These are phyloP conservation scores for Perca flavescens DNA, from an alignment of 2,113 vertebrate genomes.

Conservation along the genomic window DNA sequence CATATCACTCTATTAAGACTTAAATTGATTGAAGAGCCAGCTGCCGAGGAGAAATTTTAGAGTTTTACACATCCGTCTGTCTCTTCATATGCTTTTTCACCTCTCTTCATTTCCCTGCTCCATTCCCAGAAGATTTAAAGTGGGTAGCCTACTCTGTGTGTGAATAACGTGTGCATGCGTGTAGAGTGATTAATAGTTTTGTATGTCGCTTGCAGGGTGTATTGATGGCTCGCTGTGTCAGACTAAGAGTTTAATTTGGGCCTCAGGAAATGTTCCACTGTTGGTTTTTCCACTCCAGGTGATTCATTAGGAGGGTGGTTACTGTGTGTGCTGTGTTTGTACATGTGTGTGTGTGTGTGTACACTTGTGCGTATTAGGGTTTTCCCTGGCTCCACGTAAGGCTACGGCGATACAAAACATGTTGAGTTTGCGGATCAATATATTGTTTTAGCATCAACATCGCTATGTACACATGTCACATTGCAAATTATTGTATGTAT, in stretches of 20 bases:
- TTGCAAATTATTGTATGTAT: neutral
- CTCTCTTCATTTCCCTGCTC: neutral
- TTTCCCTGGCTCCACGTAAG: constrained; percentile 37
- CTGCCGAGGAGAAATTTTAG: too few relatives aligned
- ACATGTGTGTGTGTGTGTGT: constrained; percentile 27
- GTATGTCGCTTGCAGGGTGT: constrained; percentile 59
- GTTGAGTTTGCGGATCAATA: constrained; percentile 32
- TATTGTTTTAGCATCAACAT: constrained; percentile 19
- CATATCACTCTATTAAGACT: too few relatives aligned
- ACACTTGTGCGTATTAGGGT: constrained; percentile 37
- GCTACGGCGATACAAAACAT: neutral
- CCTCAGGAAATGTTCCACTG: constrained; percentile 85
- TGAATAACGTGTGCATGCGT: neutral
- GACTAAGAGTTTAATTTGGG: constrained; percentile 75
- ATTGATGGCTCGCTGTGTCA: constrained; percentile 73
- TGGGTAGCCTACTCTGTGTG: neutral
- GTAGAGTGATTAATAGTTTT: constrained; percentile 65
- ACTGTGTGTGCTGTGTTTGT: constrained; percentile 62
- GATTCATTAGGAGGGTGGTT: constrained; percentile 81
- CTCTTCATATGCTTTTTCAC: neutral
- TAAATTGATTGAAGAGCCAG: too few relatives aligned
- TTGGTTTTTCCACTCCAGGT: constrained; percentile 88
- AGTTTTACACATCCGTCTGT: neutral
- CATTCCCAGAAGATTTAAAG: neutral
- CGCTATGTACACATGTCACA: constrained; percentile 7